phyloP scores from a whole-genome alignment of 2,113 vertebrate species.

The Herpetotheres cachinnans region DNA sequence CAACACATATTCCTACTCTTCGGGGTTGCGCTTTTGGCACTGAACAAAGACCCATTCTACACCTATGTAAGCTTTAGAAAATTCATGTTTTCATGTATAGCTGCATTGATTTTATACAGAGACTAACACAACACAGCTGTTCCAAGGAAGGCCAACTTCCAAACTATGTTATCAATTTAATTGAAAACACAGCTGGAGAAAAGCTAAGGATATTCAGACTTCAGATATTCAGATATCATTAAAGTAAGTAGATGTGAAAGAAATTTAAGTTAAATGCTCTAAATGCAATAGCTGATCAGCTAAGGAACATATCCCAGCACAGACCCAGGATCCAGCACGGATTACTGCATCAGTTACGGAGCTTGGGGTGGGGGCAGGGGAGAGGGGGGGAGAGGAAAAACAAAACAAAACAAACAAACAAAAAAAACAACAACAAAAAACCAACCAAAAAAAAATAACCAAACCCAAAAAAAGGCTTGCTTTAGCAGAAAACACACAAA shows the following conservation, averaged over 20 bases:
- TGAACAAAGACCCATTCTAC: background rate
- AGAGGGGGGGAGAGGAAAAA: no score
- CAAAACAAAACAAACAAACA: no score
- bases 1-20: background rate
- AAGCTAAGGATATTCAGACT: background rate
- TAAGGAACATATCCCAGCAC: background rate
- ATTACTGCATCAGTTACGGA: background rate
- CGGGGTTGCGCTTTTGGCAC: background rate
- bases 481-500: background rate
- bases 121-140: background rate
- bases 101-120: background rate
- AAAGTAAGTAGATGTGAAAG: background rate
- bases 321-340: background rate
- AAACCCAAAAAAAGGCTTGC: background rate
- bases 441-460: no score
- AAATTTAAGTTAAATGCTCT: background rate
- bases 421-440: no score
- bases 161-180: background rate
- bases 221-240: background rate
- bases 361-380: accelerated
- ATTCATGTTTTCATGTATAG: background rate
- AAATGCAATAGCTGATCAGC: background rate
- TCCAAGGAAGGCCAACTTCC: background rate
- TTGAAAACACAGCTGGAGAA: background rate
- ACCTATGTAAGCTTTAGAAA: background rate